Percentiles rank a stretch among this genome's conserved stretches.
phyloP scores from a whole-genome alignment of 2,113 vertebrate genomes.

The Nipponia nippon region DNA sequence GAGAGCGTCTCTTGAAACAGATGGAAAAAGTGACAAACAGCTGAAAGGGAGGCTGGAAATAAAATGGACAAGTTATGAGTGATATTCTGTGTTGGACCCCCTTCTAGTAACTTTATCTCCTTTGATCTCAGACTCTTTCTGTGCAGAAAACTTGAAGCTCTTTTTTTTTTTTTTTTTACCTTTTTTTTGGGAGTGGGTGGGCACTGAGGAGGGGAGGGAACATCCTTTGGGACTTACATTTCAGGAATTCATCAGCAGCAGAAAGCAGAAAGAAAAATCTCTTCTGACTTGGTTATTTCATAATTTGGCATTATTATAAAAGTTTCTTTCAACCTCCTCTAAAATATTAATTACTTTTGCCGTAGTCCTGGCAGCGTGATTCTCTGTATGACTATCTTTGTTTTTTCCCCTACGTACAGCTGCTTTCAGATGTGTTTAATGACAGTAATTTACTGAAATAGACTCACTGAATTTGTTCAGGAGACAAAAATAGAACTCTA shows the following conservation, averaged over 20 bases:
- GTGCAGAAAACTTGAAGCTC: neutral
- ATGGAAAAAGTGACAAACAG: neutral
- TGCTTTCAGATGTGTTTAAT: neutral
- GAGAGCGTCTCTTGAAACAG: constrained; percentile 1
- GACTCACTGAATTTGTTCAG: neutral
- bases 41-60: neutral
- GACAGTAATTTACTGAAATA: neutral
- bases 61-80: neutral
- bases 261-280: neutral
- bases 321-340: neutral
- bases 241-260: neutral
- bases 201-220: neutral
- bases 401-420: neutral
- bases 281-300: neutral
- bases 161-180: neutral
- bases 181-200: neutral
- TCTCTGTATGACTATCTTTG: neutral
- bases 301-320: constrained; percentile 3
- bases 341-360: constrained; percentile 19
- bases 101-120: neutral
- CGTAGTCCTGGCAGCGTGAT: rapidly evolving
- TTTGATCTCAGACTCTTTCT: neutral
- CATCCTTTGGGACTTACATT: neutral
- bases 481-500: neutral
- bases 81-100: neutral